Base-by-base conservation (phyloP, 2,113 vertebrate species). In the Tinamus guttatus region DNA sequence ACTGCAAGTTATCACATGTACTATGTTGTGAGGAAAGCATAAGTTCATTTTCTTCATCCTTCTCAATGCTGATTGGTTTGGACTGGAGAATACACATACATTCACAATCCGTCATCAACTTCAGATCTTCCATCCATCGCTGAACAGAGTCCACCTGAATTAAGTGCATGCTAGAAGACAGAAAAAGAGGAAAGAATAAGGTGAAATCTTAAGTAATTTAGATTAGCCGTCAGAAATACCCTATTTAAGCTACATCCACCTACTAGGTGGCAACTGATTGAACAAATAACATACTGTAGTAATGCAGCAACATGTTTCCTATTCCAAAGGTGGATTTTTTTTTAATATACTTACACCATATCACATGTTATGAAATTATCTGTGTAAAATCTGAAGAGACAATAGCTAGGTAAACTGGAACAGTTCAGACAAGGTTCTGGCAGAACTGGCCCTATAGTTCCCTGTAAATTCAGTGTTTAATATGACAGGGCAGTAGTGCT, bases 51-150 rank as follows among this genome's bases (percentile, higher is more conserved):
- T 98, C 98, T 6, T 97, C 91, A 5, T 99, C 99, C 43, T 99
- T 99, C 64, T 99, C 99, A 47, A 97, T 93, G 30, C 98, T 99
- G 87, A 99, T 99, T 91, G 99, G 99, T 88, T 99, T 99, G 11
- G 99, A 99, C 97, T 99, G 99, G 51, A 99, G 98, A 76, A 99
- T 98, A 27, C 99, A 99, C 99, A 99, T 99, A 41, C 99, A 99
- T 94, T 99, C 99, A 38, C 99, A 99, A 96, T 99, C 99, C 0
- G 99, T 99, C 99, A 99, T 99, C 98, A 99, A 94, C 87, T 99
- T 99, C 84, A 99, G 96, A 92, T 99, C 99, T 68, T 99, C 99
- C 99, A 99, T 99, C 99, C 99, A 99, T 25, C 99, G 98, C 97
- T 99, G 99, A n/a, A 99, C 99, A 0, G 99, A 99, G 95, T 99